Conservation (phyloP, 2,797 vertebrate species). For the Antrozous pallidus region DNA sequence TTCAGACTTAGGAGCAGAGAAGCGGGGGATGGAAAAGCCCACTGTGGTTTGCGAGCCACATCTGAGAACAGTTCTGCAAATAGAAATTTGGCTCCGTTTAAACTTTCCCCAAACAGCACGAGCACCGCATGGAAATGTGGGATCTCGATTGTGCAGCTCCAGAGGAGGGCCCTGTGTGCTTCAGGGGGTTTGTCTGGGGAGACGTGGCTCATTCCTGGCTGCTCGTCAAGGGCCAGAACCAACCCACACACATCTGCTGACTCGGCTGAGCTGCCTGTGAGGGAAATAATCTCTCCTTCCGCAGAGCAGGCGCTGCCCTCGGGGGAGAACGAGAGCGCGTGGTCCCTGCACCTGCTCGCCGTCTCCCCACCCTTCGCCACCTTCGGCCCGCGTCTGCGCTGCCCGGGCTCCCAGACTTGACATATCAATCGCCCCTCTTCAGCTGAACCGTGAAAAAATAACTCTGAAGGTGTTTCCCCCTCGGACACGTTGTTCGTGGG, state of each 20-base stretch:
- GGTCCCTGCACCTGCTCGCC: neutral
- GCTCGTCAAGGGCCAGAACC: constrained; percentile 54
- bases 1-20: constrained; percentile 54
- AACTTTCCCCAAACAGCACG: constrained; percentile 43
- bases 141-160: constrained; percentile 25
- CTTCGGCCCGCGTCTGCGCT: neutral
- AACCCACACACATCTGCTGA: constrained; percentile 57
- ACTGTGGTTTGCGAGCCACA: constrained; percentile 46
- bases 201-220: constrained; percentile 44
- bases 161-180: constrained; percentile 47
- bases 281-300: constrained; percentile 44
- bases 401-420: neutral
- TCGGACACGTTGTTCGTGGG: neutral
- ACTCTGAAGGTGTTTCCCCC: neutral
- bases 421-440: neutral
- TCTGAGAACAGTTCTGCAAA: constrained; percentile 26
- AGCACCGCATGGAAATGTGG: constrained; percentile 26
- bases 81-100: constrained; percentile 49
- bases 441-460: neutral
- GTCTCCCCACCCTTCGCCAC: neutral
- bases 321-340: neutral
- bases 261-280: constrained; percentile 41
- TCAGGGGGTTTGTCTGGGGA: constrained; percentile 54
- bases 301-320: constrained; percentile 6
- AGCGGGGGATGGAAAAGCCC: constrained; percentile 4